A percentile compares a stretch with the other conserved stretches of the same genome.
Conservation (phyloP, 2,888 invertebrate species). For the Cotesia congregata region DNA sequence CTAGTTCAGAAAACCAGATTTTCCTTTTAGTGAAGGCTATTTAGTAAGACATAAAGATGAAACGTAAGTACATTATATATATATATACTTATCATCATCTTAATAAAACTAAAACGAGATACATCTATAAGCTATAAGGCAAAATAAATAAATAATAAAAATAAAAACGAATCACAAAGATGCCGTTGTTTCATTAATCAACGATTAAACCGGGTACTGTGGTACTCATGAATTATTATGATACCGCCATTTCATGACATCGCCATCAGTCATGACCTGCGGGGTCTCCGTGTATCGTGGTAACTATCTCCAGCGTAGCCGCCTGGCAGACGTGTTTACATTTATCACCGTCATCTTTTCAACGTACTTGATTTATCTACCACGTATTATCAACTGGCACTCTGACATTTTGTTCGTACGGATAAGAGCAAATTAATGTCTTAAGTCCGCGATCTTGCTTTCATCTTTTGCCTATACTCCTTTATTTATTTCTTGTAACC, state of each 20-base stretch:
- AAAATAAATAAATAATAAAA: constrained; percentile 36
- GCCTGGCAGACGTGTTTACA: constrained; percentile 66
- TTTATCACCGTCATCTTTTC: constrained; percentile 71
- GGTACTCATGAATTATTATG: constrained; percentile 69
- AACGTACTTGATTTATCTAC: constrained; percentile 69
- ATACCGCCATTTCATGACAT: constrained; percentile 69
- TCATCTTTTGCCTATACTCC: constrained; percentile 17
- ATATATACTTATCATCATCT: not conserved
- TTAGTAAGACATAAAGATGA: not conserved
- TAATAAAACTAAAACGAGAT: not conserved
- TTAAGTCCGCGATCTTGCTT: constrained; percentile 32
- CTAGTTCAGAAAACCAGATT: too few relatives aligned
- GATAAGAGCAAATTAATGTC: constrained; percentile 62
- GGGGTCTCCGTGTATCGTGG: constrained; percentile 58
- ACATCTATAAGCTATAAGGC: not conserved
- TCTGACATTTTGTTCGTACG: constrained; percentile 70
- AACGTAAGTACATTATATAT: not conserved
- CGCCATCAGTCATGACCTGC: constrained; percentile 68
- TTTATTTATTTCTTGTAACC: not conserved
- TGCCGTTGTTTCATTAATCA: constrained; percentile 68
- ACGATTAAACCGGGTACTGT: constrained; percentile 64
- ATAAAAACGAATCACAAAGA: constrained; percentile 58
- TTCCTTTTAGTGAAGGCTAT: not conserved
- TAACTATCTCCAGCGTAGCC: constrained; percentile 59
- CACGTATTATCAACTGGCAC: constrained; percentile 68